A percentile compares a stretch with the other conserved stretches of the same genome.
Evolutionary conservation across 2,113 vertebrate genomes (phyloP).

Genomic region (Cinclus mexicanus): DNA sequence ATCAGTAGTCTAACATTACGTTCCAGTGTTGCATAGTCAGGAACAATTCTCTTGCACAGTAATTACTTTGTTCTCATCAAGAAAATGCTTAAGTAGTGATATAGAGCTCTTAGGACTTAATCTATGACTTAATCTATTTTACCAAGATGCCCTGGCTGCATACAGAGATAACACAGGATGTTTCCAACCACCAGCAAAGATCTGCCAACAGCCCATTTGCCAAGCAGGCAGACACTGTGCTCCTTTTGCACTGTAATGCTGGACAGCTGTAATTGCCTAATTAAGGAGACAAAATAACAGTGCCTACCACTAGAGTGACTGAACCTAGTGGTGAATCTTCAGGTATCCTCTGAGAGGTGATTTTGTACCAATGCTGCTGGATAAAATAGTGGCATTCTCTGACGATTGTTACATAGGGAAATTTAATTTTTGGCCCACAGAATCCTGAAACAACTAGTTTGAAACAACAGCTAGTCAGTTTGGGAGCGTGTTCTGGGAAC

Average conservation of each 20-base stretch:
- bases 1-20: background rate
- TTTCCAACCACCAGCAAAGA: background rate
- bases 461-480: background rate
- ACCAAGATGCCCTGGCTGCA: background rate
- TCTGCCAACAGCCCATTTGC: background rate
- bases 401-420: background rate
- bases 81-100: background rate
- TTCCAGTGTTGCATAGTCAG: background rate
- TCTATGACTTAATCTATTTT: background rate
- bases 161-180: background rate
- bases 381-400: background rate
- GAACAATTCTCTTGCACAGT: background rate
- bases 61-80: background rate
- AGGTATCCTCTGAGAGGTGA: background rate
- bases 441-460: background rate
- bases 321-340: background rate
- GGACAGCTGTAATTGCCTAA: background rate
- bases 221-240: background rate
- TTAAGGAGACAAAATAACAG: background rate
- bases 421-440: background rate
- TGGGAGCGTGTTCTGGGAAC: background rate
- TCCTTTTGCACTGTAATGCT: background rate
- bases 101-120: background rate
- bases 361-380: background rate
- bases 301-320: background rate